Evolutionary conservation across 2,797 vertebrate genomes (phyloP).

Genomic region (Hylomyscus alleni): DNA sequence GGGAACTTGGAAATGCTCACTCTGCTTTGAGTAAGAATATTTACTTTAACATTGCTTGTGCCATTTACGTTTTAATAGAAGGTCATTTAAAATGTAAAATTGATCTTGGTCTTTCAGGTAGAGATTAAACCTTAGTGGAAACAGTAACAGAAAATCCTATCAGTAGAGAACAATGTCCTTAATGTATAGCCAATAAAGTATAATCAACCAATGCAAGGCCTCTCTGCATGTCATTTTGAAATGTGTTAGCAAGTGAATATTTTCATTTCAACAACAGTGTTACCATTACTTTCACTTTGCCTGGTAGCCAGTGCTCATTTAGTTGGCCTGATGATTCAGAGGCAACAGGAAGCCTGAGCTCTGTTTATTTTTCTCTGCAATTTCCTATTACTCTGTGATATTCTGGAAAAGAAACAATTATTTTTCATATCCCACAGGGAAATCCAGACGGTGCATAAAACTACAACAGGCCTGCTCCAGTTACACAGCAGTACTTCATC

Average conservation of each 20-base stretch:
- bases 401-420: conserved; percentile 71
- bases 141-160: conserved; percentile 16
- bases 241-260: conserved; percentile 41
- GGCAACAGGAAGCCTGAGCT: neutral
- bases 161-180: conserved; percentile 8
- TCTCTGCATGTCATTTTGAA: conserved; percentile 64
- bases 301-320: conserved; percentile 17
- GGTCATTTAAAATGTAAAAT: conserved; percentile 59
- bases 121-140: conserved; percentile 54
- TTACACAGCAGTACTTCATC: neutral
- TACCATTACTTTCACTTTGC: conserved; percentile 58
- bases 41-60: conserved; percentile 27
- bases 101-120: conserved; percentile 21
- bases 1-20: neutral
- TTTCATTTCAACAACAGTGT: conserved; percentile 61
- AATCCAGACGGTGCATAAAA: conserved; percentile 59
- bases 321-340: conserved; percentile 56
- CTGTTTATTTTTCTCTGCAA: conserved; percentile 73
- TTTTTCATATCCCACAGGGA: conserved; percentile 69
- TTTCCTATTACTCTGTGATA: conserved; percentile 62
- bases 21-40: neutral
- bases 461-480: neutral
- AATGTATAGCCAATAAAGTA: conserved; percentile 40
- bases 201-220: neutral
- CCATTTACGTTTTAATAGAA: conserved; percentile 1